Evolutionary conservation across 2,113 vertebrate genomes (phyloP).

Genomic region (Ailurus styani): DNA sequence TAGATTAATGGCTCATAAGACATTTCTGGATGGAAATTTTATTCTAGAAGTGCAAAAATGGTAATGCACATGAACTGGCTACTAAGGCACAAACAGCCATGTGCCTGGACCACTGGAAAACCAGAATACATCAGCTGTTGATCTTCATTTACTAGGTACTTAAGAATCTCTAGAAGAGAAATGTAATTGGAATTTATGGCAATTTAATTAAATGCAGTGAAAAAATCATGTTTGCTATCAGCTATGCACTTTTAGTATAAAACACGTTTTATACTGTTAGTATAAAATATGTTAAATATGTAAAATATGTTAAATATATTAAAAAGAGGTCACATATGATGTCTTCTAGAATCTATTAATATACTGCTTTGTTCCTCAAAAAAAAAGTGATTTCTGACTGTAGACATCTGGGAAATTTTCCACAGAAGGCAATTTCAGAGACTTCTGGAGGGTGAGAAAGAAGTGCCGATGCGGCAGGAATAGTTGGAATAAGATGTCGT

Average conservation of each 20-base stretch:
- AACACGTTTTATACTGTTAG: no score
- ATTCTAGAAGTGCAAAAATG: not conserved
- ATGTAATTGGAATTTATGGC: not conserved
- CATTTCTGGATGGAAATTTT: not conserved
- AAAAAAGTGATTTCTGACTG: not conserved
- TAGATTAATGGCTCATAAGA: not conserved
- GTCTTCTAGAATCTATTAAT: not conserved
- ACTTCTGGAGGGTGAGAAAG: not conserved
- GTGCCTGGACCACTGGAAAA: not conserved
- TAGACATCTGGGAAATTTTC: not conserved
- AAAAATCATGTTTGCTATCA: not conserved
- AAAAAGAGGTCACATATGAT: not conserved
- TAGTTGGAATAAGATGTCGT: not conserved
- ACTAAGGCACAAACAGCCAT: not conserved
- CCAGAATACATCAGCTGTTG: no score
- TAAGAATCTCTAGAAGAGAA: not conserved
- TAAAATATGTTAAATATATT: no score
- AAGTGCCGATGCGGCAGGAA: not conserved
- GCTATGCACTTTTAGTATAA: not conserved
- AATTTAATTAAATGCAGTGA: not conserved
- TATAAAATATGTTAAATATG: no score
- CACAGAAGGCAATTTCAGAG: not conserved
- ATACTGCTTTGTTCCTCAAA: not conserved
- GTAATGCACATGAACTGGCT: not conserved
- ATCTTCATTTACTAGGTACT: not conserved